phyloP scores from a whole-genome alignment of 1,140 invertebrate genomes.

The Micrasema longulum region DNA sequence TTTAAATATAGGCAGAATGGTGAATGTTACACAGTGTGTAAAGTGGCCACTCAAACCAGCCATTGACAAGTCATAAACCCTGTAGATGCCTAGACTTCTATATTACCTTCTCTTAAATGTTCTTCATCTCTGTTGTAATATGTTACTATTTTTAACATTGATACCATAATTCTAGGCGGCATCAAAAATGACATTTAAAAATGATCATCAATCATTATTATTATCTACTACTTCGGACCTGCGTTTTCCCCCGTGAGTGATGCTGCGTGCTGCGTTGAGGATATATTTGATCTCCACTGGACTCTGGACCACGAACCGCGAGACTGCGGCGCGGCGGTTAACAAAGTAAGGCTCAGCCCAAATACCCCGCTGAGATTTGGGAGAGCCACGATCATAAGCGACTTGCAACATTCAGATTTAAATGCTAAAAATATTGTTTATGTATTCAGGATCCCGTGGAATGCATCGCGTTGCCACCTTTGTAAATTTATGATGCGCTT shows the following conservation, averaged over 20 bases:
- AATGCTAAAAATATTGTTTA: slow-evolving; percentile 15
- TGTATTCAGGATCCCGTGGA: background rate
- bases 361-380: slow-evolving; percentile 21
- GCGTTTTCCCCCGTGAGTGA: slow-evolving; percentile 23
- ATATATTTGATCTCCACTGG: slow-evolving; percentile 48
- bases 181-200: no score
- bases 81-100: no score
- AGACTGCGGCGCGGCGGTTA: background rate
- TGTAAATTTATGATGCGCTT: no score
- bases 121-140: no score
- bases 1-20: no score
- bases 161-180: no score
- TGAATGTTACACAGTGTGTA: no score
- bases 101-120: no score
- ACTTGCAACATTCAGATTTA: background rate
- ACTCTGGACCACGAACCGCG: slow-evolving; percentile 16
- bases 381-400: background rate
- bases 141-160: no score
- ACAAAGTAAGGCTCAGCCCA: background rate
- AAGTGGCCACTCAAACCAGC: no score
- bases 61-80: no score
- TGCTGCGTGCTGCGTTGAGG: slow-evolving; percentile 32
- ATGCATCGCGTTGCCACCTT: background rate
- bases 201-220: no score
- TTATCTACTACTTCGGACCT: background rate